Conservation (phyloP, 2,797 vertebrate species). For the Pseudotriccus pelzelni region DNA sequence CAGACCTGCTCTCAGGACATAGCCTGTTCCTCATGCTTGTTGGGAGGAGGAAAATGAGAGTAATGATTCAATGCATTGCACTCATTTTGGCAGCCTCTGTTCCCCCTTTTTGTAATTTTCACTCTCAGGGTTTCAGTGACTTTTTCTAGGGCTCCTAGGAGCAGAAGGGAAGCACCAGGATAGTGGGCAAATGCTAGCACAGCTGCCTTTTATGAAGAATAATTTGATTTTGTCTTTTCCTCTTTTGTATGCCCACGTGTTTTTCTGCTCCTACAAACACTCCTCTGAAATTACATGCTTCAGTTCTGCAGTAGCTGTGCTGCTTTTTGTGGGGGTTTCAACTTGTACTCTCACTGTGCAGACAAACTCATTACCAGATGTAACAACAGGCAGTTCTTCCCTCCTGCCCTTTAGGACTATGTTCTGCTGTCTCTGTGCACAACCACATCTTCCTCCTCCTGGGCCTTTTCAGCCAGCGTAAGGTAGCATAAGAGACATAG, state of each 20-base stretch:
- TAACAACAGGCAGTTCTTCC: not conserved
- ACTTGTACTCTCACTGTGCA: not conserved
- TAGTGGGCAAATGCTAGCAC: not conserved
- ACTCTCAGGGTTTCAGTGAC: not conserved
- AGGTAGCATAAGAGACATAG: not conserved
- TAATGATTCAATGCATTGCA: not conserved
- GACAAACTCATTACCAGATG: not conserved
- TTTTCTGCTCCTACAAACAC: slow-evolving; percentile 27
- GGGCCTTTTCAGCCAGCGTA: not conserved
- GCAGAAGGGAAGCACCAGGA: not conserved
- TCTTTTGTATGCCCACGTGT: slow-evolving; percentile 1
- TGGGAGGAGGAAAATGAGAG: not conserved
- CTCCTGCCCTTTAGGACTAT: not conserved
- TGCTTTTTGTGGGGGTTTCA: not conserved
- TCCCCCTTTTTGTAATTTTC: not conserved
- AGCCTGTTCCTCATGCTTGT: rapidly evolving
- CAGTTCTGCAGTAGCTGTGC: not conserved
- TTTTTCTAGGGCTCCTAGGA: not conserved
- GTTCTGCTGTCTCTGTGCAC: not conserved
- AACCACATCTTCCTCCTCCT: not conserved
- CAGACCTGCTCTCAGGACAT: not conserved
- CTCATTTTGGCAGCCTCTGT: not conserved
- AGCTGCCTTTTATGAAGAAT: not conserved
- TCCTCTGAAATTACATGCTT: slow-evolving; percentile 34
- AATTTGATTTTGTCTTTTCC: slow-evolving; percentile 25